A percentile compares a stretch with the other conserved stretches of the same genome.
These are phyloP conservation scores for Bradypodion pumilum DNA, from an alignment of 2,797 vertebrate genomes.

Conservation along the genomic window DNA sequence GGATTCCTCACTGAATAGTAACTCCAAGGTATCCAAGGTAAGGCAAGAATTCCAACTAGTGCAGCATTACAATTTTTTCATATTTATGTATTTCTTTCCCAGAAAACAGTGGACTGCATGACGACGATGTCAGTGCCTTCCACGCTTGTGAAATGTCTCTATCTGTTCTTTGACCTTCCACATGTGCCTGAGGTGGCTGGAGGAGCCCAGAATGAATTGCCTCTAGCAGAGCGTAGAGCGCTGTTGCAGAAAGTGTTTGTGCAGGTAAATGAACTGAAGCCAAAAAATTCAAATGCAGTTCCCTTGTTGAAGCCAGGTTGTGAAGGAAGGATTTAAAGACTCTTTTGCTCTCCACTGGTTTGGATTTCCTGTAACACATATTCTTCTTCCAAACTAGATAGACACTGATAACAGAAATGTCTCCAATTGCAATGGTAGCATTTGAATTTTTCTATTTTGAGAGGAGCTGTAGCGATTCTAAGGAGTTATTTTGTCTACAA, in stretches of 20 bases:
- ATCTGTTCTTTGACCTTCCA: slow-evolving; percentile 99
- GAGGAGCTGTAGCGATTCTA: background rate
- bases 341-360: background rate
- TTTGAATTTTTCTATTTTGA: background rate
- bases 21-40: too few species aligned
- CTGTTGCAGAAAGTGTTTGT: slow-evolving; percentile 98
- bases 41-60: too few species aligned
- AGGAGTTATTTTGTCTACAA: background rate
- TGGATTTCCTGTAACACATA: background rate
- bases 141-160: slow-evolving; percentile 98
- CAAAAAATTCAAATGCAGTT: background rate
- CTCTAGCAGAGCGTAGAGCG: slow-evolving; percentile 89
- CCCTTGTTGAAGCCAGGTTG: background rate
- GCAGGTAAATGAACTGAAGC: slow-evolving; percentile 79
- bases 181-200: slow-evolving; percentile 90
- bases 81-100: slow-evolving; percentile 36
- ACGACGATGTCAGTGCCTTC: slow-evolving; percentile 99
- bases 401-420: background rate
- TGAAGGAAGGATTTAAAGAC: background rate
- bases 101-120: slow-evolving; percentile 99
- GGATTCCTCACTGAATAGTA: too few species aligned
- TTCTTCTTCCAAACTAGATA: background rate
- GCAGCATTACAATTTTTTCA: slow-evolving; percentile 7
- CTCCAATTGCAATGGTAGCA: background rate
- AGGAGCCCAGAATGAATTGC: slow-evolving; percentile 88